Evolutionary conservation across 2,113 vertebrate genomes (phyloP).

Genomic region (Lichenostomus cassidix): DNA sequence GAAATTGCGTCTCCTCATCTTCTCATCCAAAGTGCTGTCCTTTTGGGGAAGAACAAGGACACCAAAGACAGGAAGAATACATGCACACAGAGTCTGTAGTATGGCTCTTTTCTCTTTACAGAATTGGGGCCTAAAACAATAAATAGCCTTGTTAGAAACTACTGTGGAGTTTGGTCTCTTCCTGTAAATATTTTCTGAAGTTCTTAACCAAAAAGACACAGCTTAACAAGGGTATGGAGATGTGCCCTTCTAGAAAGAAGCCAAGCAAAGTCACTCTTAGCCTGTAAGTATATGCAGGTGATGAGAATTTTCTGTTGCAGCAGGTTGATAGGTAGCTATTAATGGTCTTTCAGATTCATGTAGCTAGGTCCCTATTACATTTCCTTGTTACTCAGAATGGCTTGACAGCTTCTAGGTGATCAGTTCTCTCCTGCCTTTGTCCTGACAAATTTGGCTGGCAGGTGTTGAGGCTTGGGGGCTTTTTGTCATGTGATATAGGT

Average conservation of each 20-base stretch:
- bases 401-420: neutral
- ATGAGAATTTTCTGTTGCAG: neutral
- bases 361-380: neutral
- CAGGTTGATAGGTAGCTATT: neutral
- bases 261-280: neutral
- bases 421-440: neutral
- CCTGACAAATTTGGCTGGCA: neutral
- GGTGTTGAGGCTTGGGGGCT: neutral
- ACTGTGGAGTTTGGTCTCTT: neutral
- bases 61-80: neutral
- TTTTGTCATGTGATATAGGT: neutral
- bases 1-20: neutral
- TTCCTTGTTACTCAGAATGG: neutral
- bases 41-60: neutral
- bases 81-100: neutral
- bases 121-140: neutral
- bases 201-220: neutral
- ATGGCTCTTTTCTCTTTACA: neutral
- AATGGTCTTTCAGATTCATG: neutral
- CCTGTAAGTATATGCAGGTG: neutral
- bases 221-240: neutral
- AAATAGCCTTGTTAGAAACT: neutral
- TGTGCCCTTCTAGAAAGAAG: neutral
- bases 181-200: neutral
- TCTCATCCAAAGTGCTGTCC: neutral